phyloP scores from a whole-genome alignment of 1,140 invertebrate species.

The Lepidurus couesii region DNA sequence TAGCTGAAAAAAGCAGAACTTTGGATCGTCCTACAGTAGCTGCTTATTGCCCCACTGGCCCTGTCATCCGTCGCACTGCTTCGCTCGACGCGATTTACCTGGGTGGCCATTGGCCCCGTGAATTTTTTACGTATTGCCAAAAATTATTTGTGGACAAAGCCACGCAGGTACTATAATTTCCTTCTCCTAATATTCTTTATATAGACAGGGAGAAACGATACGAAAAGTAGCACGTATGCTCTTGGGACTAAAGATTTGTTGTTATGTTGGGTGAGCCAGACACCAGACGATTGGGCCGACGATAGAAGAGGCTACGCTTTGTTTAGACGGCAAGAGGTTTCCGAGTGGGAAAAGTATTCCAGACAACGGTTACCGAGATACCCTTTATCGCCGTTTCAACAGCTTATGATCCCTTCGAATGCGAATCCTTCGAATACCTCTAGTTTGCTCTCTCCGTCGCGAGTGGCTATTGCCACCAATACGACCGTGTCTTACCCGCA shows the following conservation, averaged over 20 bases:
- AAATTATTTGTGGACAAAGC: constrained; percentile 66
- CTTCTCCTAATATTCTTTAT: too few relatives aligned
- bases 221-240: too few relatives aligned
- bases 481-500: constrained; percentile 16
- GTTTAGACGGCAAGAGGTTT: constrained; percentile 21
- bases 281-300: constrained; percentile 11
- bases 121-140: constrained; percentile 59
- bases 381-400: constrained; percentile 15
- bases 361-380: constrained; percentile 1
- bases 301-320: constrained; percentile 15
- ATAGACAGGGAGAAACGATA: too few relatives aligned
- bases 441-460: constrained; percentile 33
- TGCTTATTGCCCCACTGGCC: constrained; percentile 18
- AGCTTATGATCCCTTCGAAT: constrained; percentile 22
- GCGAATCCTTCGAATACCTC: constrained; percentile 33
- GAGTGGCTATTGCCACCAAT: constrained; percentile 27
- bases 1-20: constrained; percentile 35
- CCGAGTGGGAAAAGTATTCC: constrained; percentile 21
- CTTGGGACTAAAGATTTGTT: too few relatives aligned
- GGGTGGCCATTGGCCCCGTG: constrained; percentile 67
- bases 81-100: constrained; percentile 70
- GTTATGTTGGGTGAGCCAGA: neutral
- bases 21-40: constrained; percentile 30
- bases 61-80: constrained; percentile 61
- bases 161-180: constrained; percentile 55